Percentiles rank a stretch among this genome's conserved stretches.
phyloP scores from a whole-genome alignment of 2,888 invertebrate genomes.

The Calameuta pallipes region DNA sequence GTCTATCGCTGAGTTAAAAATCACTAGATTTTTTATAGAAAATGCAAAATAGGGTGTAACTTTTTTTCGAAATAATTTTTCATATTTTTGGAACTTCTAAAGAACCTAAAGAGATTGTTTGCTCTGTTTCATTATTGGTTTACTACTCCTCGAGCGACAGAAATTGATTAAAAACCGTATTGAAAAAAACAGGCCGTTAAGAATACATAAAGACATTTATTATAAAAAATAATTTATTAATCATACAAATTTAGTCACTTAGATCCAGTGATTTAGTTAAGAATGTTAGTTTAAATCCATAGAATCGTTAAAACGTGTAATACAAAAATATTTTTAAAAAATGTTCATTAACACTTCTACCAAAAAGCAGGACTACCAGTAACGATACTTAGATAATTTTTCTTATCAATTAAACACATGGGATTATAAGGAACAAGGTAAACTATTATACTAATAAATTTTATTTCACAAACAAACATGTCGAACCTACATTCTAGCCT shows the following conservation, averaged over 20 bases:
- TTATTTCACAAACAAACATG: conserved; percentile 12
- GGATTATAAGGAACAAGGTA: background rate
- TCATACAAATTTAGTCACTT: conserved; percentile 34
- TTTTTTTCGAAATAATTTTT: background rate
- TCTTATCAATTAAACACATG: background rate
- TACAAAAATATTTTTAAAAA: conserved; percentile 6
- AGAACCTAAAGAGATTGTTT: background rate
- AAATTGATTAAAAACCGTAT: background rate
- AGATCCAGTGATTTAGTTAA: background rate
- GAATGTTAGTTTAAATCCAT: conserved; percentile 38
- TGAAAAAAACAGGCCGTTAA: background rate
- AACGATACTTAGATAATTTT: background rate
- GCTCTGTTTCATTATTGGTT: background rate
- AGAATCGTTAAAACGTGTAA: conserved; percentile 29
- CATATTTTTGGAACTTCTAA: background rate
- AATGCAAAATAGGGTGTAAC: background rate
- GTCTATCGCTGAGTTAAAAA: background rate
- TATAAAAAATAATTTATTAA: conserved; percentile 43
- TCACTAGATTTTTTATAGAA: background rate
- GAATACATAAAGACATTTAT: background rate
- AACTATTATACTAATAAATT: background rate
- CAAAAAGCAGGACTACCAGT: background rate
- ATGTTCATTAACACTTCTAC: background rate
- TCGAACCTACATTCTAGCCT: background rate
- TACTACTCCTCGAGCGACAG: background rate